Conservation (phyloP, 2,888 invertebrate genomes). For the Acanthopleura granulata region DNA sequence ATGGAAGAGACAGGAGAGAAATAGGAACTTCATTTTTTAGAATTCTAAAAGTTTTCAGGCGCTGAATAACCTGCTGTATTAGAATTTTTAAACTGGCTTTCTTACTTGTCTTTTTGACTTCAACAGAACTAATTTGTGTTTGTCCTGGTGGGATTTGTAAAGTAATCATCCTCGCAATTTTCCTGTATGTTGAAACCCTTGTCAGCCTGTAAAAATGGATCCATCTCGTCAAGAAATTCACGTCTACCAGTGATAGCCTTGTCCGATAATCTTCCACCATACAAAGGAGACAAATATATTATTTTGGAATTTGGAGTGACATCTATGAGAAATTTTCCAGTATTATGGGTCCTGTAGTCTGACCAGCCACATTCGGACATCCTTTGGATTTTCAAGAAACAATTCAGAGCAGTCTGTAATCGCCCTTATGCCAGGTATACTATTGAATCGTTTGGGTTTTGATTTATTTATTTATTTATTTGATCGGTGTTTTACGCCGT, state of each 20-base stretch:
- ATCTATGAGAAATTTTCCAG: slow-evolving; percentile 21
- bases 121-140: too few relatives aligned
- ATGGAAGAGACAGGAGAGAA: not conserved
- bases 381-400: slow-evolving; percentile 20
- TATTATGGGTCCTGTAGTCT: slow-evolving; percentile 26
- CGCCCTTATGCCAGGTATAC: too few relatives aligned
- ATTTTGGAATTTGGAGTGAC: slow-evolving; percentile 21
- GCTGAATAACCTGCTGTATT: slow-evolving; percentile 19
- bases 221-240: not conserved
- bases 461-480: too few relatives aligned
- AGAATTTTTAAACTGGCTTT: slow-evolving; percentile 19
- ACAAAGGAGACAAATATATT: not conserved
- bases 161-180: not conserved
- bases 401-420: slow-evolving; percentile 25
- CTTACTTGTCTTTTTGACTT: too few relatives aligned
- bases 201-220: not conserved
- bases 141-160: not conserved
- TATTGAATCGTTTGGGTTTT: too few relatives aligned
- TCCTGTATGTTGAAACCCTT: not conserved
- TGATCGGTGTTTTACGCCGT: too few relatives aligned
- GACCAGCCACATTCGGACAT: slow-evolving; percentile 7
- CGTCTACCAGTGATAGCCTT: not conserved
- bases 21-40: slow-evolving; percentile 4
- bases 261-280: not conserved
- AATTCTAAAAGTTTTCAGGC: slow-evolving; percentile 21